phyloP scores from a whole-genome alignment of 2,113 vertebrate species.

The Sinocyclocheilus anshuiensis region DNA sequence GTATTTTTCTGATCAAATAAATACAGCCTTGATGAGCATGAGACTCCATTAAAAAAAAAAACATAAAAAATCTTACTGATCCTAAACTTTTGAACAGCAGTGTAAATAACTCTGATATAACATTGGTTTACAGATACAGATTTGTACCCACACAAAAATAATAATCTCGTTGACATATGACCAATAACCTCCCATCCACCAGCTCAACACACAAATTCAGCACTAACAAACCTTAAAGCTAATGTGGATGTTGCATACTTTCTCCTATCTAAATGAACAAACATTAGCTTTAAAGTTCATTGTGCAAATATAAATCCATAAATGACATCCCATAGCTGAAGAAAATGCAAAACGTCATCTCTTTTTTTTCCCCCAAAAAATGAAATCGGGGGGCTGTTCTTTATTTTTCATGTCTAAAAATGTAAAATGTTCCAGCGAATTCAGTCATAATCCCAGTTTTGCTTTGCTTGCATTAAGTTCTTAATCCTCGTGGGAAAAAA shows the following conservation, averaged over 20 bases:
- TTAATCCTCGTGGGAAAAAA: background rate
- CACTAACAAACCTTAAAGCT: no score
- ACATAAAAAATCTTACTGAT: no score
- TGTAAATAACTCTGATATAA: no score
- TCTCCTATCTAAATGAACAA: no score
- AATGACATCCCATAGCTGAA: background rate
- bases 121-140: no score
- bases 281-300: no score
- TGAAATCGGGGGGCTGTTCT: background rate
- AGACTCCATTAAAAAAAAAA: no score
- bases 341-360: background rate
- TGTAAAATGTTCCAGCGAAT: background rate
- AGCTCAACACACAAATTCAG: background rate
- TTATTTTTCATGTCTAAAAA: background rate
- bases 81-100: no score
- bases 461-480: background rate
- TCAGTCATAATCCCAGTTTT: conserved; percentile 3
- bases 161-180: background rate
- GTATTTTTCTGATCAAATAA: no score
- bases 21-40: no score
- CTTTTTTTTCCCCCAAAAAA: background rate
- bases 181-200: background rate
- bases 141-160: no score
- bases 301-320: background rate
- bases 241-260: no score